Evolutionary conservation across 2,113 vertebrate species (phyloP).

Genomic region (Ceuthmochares aereus): DNA sequence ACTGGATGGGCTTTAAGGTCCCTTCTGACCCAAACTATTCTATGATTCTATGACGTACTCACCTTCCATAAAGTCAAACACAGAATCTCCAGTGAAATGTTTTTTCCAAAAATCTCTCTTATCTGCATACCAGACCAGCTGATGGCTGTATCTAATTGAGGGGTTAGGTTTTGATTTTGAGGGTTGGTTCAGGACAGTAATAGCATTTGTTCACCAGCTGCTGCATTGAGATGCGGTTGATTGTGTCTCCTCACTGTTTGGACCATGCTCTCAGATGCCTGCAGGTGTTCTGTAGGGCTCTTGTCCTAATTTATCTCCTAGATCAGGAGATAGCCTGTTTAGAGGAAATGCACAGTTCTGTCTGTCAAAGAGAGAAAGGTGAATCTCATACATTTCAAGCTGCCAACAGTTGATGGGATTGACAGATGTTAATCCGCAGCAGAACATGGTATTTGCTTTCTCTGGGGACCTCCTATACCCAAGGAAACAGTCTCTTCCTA

Average conservation of each 20-base stretch:
- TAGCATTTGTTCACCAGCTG: neutral
- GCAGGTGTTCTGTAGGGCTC: neutral
- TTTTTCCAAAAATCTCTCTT: neutral
- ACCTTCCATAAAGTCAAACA: neutral
- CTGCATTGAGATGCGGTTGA: neutral
- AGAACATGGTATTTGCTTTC: neutral
- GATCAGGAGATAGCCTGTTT: neutral
- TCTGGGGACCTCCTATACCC: neutral
- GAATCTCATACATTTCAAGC: neutral
- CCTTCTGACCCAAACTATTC: no score
- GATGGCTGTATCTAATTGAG: neutral
- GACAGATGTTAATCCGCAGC: neutral
- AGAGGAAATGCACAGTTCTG: neutral
- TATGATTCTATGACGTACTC: neutral
- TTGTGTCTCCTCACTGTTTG: neutral
- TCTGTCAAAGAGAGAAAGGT: neutral
- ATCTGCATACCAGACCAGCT: neutral
- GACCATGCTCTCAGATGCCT: neutral
- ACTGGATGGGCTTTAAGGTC: no score
- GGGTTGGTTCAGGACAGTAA: neutral
- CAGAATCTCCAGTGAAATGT: neutral
- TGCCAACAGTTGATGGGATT: neutral
- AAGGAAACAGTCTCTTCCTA: neutral
- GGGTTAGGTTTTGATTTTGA: neutral
- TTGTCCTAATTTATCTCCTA: neutral